Percentiles rank a stretch among this genome's conserved stretches.
These are phyloP conservation scores for Taurulus bubalis DNA, from an alignment of 2,113 vertebrate genomes.

Conservation along the genomic window DNA sequence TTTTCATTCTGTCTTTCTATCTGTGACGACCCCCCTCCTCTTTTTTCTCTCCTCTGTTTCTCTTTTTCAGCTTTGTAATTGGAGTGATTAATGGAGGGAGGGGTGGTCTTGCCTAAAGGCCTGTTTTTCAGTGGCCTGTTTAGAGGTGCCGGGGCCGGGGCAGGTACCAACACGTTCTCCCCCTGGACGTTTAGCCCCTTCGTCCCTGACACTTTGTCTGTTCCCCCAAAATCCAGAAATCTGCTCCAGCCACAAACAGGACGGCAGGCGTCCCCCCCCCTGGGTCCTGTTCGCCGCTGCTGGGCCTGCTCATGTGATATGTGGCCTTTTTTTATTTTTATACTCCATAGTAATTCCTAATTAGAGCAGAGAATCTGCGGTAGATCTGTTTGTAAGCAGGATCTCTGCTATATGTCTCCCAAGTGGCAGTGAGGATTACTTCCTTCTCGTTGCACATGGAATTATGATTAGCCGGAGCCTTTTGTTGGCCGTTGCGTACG, in stretches of 20 bases:
- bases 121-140: conserved; percentile 74
- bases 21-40: neutral
- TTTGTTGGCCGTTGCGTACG: conserved; percentile 58
- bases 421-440: conserved; percentile 68
- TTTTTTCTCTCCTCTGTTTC: conserved; percentile 32
- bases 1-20: conserved; percentile 45
- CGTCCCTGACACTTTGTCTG: conserved; percentile 68
- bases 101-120: conserved; percentile 77
- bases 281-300: conserved; percentile 33
- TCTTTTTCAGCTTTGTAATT: conserved; percentile 79
- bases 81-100: conserved; percentile 82
- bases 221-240: conserved; percentile 59
- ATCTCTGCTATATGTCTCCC: conserved; percentile 58
- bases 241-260: conserved; percentile 52
- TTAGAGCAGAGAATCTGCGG: conserved; percentile 44
- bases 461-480: conserved; percentile 66
- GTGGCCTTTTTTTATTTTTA: conserved; percentile 50
- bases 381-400: conserved; percentile 39
- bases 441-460: conserved; percentile 54
- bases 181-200: conserved; percentile 71
- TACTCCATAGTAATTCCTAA: conserved; percentile 54
- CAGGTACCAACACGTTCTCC: conserved; percentile 75
- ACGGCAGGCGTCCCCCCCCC: conserved; percentile 30
- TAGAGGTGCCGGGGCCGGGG: conserved; percentile 61
- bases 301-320: conserved; percentile 29